Evolutionary conservation across 1,140 invertebrate genomes (phyloP), one percentile per base, ranked within the genome.

Genomic region (Aphelenchoides besseyi): DNA sequence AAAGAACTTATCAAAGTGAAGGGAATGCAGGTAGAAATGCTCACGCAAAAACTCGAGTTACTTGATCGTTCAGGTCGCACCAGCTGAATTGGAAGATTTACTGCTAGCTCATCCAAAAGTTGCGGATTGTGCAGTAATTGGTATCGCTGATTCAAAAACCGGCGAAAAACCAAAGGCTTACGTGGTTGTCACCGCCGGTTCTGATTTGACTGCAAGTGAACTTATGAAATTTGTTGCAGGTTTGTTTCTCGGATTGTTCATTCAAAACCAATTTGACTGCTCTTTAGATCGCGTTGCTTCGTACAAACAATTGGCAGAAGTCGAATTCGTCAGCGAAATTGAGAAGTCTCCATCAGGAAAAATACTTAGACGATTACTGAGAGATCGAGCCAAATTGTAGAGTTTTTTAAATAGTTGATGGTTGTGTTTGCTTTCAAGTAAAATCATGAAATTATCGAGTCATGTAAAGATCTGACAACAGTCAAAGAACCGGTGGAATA

Each of bases 1-100:
- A 95, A 94, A 80, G 92, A 94, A 83, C 87, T 94, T 12, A 94
- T 94, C 70, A 95, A 95, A 87, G 91, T 92, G 48, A 92, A 92
- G 86, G 92, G 91, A 74, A 8, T 41, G n/a, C 37, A 92, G 90
- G 92, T 94, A 2, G n/a, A n/a, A n/a, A n/a, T n/a, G n/a, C n/a
- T n/a, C n/a, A n/a, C n/a, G n/a, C n/a, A n/a, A n/a, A n/a, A n/a
- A n/a, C n/a, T n/a, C n/a, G n/a, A n/a, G n/a, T n/a, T n/a, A n/a
- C n/a, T n/a, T n/a, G n/a, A n/a, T n/a, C n/a, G n/a, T n/a, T n/a
- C n/a, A n/a, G n/a, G n/a, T n/a, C n/a, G 90, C 91, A 23, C 92
- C 92, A 23, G 91, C 92, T 0, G 91, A 93, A 86, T 86, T 94
- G 48, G 92, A 94, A 86, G 90, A 89, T 79, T 85, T 93, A 3